These are phyloP conservation scores for Mesitornis unicolor DNA, from an alignment of 2,113 vertebrate species.

Conservation along the genomic window DNA sequence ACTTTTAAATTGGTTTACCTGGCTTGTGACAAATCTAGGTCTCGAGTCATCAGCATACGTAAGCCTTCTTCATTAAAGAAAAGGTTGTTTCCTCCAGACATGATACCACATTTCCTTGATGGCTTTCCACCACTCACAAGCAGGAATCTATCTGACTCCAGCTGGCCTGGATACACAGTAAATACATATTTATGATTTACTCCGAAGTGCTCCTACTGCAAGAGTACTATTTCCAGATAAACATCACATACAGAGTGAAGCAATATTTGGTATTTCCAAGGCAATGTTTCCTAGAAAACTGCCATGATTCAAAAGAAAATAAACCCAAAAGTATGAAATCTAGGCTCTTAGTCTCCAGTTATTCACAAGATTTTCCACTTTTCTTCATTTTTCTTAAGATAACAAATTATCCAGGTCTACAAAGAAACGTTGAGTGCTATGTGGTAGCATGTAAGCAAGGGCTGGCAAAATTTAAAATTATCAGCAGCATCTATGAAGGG, in stretches of 20 bases:
- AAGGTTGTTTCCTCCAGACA: constrained; percentile 95
- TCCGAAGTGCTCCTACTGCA: background rate
- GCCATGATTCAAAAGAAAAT: background rate
- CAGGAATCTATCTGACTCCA: constrained; percentile 87
- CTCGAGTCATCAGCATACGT: constrained; percentile 92
- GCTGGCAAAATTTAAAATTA: background rate
- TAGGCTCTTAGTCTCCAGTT: background rate
- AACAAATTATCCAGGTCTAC: background rate
- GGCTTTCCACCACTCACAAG: constrained; percentile 93
- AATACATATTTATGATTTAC: constrained; percentile 38
- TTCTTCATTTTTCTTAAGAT: background rate
- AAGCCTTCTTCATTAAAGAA: constrained; percentile 97
- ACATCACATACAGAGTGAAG: background rate
- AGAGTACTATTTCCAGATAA: constrained; percentile 1
- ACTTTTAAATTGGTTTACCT: constrained; percentile 77
- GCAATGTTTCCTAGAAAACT: background rate
- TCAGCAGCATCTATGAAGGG: background rate
- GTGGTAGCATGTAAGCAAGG: background rate
- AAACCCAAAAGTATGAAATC: background rate
- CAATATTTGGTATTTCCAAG: background rate
- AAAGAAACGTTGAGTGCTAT: background rate
- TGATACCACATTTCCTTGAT: constrained; percentile 95
- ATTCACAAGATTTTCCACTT: background rate
- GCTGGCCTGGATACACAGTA: constrained; percentile 74
- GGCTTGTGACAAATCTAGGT: constrained; percentile 93